These are phyloP conservation scores for Oryzias javanicus DNA, from an alignment of 2,113 vertebrate genomes.

Conservation along the genomic window DNA sequence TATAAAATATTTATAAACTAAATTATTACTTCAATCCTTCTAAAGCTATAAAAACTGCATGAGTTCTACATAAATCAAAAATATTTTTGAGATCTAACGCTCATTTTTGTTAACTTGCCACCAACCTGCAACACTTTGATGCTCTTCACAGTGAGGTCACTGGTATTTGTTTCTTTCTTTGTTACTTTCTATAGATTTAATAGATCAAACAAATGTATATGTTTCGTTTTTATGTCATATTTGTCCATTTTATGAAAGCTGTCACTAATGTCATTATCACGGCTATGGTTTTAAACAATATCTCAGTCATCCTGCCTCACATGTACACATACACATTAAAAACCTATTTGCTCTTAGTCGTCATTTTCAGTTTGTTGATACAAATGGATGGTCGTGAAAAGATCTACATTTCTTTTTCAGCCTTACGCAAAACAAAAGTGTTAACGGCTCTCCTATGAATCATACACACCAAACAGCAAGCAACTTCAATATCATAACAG, in stretches of 20 bases:
- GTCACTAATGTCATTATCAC: neutral
- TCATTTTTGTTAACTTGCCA: too few relatives aligned
- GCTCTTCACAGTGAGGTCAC: too few relatives aligned
- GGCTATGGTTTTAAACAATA: conserved; percentile 1
- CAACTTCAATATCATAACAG: neutral
- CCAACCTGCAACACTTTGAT: too few relatives aligned
- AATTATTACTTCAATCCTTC: too few relatives aligned
- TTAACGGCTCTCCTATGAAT: neutral
- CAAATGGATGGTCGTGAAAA: conserved; percentile 35
- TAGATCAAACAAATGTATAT: neutral
- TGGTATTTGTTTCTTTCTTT: too few relatives aligned
- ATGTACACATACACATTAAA: conserved; percentile 48
- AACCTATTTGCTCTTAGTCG: conserved; percentile 27
- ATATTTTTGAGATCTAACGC: too few relatives aligned
- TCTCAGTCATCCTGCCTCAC: conserved; percentile 47
- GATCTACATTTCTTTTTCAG: conserved; percentile 16
- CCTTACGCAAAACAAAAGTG: conserved; percentile 1
- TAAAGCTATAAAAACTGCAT: too few relatives aligned
- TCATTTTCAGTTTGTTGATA: conserved; percentile 36
- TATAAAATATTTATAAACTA: too few relatives aligned
- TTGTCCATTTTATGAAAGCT: neutral
- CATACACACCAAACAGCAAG: neutral
- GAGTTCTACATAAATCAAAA: too few relatives aligned
- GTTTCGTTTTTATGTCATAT: neutral
- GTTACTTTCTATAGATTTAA: neutral